These are phyloP conservation scores for Machimus atricapillus DNA, from an alignment of 2,888 invertebrate genomes.

Conservation along the genomic window DNA sequence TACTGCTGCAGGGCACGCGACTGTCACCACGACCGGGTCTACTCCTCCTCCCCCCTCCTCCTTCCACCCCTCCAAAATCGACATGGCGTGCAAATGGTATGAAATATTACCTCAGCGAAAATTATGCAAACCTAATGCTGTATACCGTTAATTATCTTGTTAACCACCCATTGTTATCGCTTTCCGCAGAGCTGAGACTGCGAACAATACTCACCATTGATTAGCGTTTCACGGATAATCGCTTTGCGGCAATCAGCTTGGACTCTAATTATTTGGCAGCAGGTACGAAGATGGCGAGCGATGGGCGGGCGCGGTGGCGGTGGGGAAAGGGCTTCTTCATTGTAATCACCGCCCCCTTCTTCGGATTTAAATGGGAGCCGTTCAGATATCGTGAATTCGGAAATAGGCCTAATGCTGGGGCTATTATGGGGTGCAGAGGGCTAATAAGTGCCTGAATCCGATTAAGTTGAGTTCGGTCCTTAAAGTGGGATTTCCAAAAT, in stretches of 20 bases:
- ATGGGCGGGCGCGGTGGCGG: background rate
- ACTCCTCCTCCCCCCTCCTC: background rate
- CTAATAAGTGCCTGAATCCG: background rate
- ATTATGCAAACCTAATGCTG: conserved; percentile 4
- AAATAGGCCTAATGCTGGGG: background rate
- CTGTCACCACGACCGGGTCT: background rate
- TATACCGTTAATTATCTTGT: conserved; percentile 26
- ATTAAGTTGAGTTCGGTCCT: background rate
- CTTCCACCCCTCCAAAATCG: background rate
- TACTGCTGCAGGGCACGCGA: background rate
- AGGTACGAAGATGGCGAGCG: background rate
- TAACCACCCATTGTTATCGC: conserved; percentile 30
- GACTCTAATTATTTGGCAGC: background rate
- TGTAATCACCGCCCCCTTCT: background rate
- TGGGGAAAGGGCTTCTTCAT: background rate
- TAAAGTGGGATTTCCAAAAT: background rate
- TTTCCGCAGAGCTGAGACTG: background rate
- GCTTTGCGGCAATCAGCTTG: conserved; percentile 2
- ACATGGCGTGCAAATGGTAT: background rate
- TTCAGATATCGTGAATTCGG: background rate
- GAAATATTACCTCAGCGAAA: background rate
- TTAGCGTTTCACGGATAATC: background rate
- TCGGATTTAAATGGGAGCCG: background rate
- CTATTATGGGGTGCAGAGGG: background rate
- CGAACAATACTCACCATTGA: background rate